These are phyloP conservation scores for Ischnura elegans DNA, from an alignment of 2,888 invertebrate genomes.

Conservation along the genomic window DNA sequence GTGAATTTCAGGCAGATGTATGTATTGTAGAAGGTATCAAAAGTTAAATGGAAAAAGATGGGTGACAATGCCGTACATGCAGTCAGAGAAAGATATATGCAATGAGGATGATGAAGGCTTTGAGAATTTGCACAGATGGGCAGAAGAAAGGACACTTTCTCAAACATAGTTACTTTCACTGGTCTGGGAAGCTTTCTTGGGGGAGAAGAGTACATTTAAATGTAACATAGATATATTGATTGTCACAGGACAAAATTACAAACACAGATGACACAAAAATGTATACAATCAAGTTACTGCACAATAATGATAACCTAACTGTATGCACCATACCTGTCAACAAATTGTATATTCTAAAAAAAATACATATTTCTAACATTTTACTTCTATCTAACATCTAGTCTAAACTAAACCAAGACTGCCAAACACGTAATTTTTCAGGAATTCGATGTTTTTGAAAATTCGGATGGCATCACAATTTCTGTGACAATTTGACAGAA, in stretches of 20 bases:
- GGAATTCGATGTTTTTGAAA: neutral
- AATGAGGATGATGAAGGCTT: neutral
- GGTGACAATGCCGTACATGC: constrained; percentile 51
- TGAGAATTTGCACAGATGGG: constrained; percentile 48
- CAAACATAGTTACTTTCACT: constrained; percentile 66
- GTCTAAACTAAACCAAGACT: constrained; percentile 64
- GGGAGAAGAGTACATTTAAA: constrained; percentile 66
- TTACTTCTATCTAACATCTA: constrained; percentile 62
- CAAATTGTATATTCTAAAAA: constrained; percentile 46
- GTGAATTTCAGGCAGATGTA: constrained; percentile 18
- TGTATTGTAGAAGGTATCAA: neutral
- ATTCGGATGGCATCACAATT: neutral
- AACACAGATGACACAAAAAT: constrained; percentile 50
- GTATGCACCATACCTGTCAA: constrained; percentile 57
- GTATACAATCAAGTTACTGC: constrained; percentile 51
- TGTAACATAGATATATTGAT: constrained; percentile 63
- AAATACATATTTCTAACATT: constrained; percentile 60
- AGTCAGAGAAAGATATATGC: constrained; percentile 32
- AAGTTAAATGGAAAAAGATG: neutral
- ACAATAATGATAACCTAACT: constrained; percentile 50
- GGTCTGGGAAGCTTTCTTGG: constrained; percentile 66
- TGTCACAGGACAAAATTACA: constrained; percentile 65
- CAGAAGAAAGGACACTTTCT: constrained; percentile 52
- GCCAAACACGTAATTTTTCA: constrained; percentile 51
- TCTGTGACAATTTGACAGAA: neutral